Evolutionary conservation across 2,113 vertebrate species (phyloP), one percentile per base, ranked within the genome.

Genomic region (Peromyscus californicus): DNA sequence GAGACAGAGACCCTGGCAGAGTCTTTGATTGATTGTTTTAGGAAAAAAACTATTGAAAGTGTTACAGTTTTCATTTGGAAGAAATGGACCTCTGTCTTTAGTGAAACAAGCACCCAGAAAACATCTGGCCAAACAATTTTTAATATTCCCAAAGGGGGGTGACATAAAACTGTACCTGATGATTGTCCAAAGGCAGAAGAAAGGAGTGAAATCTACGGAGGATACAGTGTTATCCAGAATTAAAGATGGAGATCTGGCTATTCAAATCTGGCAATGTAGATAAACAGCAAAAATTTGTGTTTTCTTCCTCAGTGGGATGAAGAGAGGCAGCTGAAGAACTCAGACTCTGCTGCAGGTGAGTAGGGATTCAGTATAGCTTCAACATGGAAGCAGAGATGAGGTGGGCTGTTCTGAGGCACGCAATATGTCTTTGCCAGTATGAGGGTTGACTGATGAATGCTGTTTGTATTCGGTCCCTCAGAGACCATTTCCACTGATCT

Each of bases 1-100:
- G 15, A 45, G 45, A 19, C 16, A 74, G 22, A 88, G 7, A 91
- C 24, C 22, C 21, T 63, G 21, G 63, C 1, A 5, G 10, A 36
- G 65, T 57, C 63, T 91, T 74, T 80, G 82, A 92, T 65, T 22
- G 67, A 22, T 26, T 90, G 48, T 90, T 80, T 61, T 12, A 51
- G 42, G 21, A 94, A 93, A 31, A 76, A 94, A 91, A 21, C 0
- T 57, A 69, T 54, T 39, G 9, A 74, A 79, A 59, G 33, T 29
- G 39, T 76, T 70, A 75, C 36, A 19, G 10, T 90, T 94, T 98
- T 90, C 33, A n/a, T 57, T 31, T 26, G 1, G 51, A 90, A 94
- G 33, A 72, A 85, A 76, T 59, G 11, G 13, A 78, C 93, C 90
- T 96, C 54, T 69, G 21, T 67, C 12, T 86, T 51, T 21, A 75